A percentile compares a stretch with the other conserved stretches of the same genome.
Evolutionary conservation across 2,113 vertebrate genomes (phyloP).

Genomic region (Cepphus grylle): DNA sequence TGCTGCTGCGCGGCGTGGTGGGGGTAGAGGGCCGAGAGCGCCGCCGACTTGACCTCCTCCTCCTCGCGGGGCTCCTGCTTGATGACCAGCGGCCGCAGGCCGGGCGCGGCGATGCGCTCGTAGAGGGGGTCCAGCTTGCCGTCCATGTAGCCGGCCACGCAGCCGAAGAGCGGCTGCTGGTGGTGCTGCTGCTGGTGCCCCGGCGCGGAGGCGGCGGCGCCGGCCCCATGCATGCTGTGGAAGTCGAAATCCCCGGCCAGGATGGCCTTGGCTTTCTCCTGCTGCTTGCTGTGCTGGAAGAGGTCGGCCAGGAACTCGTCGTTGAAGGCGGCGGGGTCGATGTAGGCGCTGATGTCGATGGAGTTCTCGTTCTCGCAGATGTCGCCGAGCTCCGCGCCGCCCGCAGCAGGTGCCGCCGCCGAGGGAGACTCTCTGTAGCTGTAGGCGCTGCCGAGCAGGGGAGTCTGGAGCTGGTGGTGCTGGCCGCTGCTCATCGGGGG

Average conservation of each 20-base stretch:
- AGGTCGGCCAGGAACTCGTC: constrained; percentile 98
- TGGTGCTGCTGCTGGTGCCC: constrained; percentile 57
- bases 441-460: constrained; percentile 77
- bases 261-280: constrained; percentile 82
- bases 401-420: constrained; percentile 76
- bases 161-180: constrained; percentile 76
- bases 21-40: constrained; percentile 81
- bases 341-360: constrained; percentile 98
- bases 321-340: constrained; percentile 95
- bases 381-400: constrained; percentile 81
- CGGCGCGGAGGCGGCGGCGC: constrained; percentile 48
- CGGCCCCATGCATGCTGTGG: constrained; percentile 70
- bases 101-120: constrained; percentile 79
- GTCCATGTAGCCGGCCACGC: constrained; percentile 85
- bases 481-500: constrained; percentile 84
- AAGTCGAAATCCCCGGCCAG: constrained; percentile 87
- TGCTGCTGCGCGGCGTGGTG: constrained; percentile 74
- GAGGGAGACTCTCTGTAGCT: constrained; percentile 75
- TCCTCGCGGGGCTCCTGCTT: constrained; percentile 95
- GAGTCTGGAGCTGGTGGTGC: constrained; percentile 71
- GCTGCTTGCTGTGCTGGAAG: constrained; percentile 91
- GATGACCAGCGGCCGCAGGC: constrained; percentile 88
- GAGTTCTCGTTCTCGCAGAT: constrained; percentile 97
- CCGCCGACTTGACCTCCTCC: constrained; percentile 80
- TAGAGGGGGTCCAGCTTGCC: constrained; percentile 86